Evolutionary conservation across 2,888 invertebrate genomes (phyloP).

Genomic region (Adelognathus sp.): DNA sequence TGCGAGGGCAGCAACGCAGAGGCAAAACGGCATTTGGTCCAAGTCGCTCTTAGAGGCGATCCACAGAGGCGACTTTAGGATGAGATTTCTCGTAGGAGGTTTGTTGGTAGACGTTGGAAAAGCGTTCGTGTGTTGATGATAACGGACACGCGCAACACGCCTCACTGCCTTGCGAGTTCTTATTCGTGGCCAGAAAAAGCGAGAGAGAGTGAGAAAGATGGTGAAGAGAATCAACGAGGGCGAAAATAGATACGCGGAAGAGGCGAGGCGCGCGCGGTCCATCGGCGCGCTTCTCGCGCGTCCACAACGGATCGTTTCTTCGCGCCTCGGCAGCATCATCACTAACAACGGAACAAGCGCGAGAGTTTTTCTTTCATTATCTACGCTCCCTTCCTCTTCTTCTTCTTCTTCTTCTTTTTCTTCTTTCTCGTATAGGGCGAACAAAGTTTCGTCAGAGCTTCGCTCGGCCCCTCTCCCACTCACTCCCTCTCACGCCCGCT

Average conservation of each 20-base stretch:
- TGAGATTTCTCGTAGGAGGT: not conserved
- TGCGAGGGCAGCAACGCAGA: not conserved
- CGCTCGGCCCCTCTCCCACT: no score
- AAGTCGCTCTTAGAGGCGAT: slow-evolving; percentile 14
- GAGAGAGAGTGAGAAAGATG: slow-evolving; percentile 6
- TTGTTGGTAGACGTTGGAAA: not conserved
- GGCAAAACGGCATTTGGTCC: not conserved
- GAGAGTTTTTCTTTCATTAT: not conserved
- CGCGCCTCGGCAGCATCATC: not conserved
- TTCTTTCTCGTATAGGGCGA: not conserved
- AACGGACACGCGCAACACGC: not conserved
- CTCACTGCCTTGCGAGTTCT: not conserved
- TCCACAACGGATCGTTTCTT: slow-evolving; percentile 30
- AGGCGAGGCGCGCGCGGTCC: slow-evolving; percentile 47
- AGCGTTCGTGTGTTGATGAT: not conserved
- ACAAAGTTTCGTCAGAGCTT: not conserved
- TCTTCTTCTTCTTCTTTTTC: not conserved
- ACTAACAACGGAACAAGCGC: not conserved
- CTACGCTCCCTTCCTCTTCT: not conserved
- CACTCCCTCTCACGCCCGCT: not conserved
- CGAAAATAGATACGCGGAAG: slow-evolving; percentile 68
- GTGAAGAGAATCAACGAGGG: slow-evolving; percentile 27
- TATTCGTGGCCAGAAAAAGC: not conserved
- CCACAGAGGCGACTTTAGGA: not conserved
- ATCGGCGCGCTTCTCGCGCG: slow-evolving; percentile 33